A percentile compares a stretch with the other conserved stretches of the same genome.
phyloP scores from a whole-genome alignment of 92 coral and sea anemone species.

The Heteractis magnifica region DNA sequence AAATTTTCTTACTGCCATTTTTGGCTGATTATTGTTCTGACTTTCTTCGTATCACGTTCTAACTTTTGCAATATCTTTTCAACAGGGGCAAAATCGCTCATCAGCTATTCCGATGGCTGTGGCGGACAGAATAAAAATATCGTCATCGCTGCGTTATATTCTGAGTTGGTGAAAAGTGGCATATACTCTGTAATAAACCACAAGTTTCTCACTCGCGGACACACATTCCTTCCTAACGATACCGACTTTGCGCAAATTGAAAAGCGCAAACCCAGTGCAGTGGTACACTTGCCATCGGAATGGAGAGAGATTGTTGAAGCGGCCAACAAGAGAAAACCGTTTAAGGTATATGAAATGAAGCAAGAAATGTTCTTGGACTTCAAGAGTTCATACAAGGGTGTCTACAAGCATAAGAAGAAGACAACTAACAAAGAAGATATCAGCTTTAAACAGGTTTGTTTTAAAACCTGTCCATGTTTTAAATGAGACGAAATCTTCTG shows the following conservation, averaged over 20 bases:
- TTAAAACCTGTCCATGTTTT: neutral
- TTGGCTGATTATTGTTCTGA: no score
- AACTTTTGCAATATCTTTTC: no score
- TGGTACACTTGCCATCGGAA: conserved; percentile 3
- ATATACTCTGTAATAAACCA: neutral
- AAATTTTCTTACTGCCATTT: no score
- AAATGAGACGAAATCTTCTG: neutral
- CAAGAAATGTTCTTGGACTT: neutral
- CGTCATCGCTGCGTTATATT: neutral
- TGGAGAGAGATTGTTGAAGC: neutral
- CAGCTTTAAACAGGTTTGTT: neutral
- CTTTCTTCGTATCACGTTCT: no score
- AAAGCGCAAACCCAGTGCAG: conserved; percentile 21
- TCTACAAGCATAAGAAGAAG: conserved; percentile 12
- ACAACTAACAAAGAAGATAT: neutral
- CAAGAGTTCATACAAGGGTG: neutral
- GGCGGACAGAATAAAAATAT: conserved; percentile 39
- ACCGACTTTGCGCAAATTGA: conserved; percentile 46
- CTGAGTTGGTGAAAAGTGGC: neutral
- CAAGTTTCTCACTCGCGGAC: conserved; percentile 35
- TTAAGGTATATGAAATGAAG: conserved; percentile 19
- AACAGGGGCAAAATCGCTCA: conserved; percentile 11
- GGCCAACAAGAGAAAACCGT: neutral
- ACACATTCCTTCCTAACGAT: conserved; percentile 50
- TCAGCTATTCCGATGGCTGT: conserved; percentile 41